Evolutionary conservation across 2,888 invertebrate genomes (phyloP), one percentile per base, ranked within the genome.

Genomic region (Ochropacha duplaris): DNA sequence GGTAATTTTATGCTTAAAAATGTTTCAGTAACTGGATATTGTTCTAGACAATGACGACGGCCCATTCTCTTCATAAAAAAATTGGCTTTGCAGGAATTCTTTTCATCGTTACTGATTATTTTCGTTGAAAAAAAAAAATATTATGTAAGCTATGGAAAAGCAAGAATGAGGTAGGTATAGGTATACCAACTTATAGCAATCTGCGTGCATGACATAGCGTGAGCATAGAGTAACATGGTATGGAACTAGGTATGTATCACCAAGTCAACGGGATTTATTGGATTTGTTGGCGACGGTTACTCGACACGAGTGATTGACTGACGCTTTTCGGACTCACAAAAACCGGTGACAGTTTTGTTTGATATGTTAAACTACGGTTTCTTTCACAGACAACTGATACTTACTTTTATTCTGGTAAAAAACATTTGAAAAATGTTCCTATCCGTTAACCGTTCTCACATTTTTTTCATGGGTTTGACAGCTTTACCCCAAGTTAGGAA

Each of bases 251-350:
- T 26, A 26, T 5, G 12, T 52, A 52, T 34, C 31, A 22, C 31
- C 34, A 52, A 52, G 50, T 58, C 54, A 61, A 60, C 61, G 55
- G 59, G 68, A 74, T 76, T 73, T 76, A 76, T 76, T 70, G 71
- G 62, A 68, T 73, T 66, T 64, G 62, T 61, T 67, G 44, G 44
- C 44, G 44, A 44, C 39, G 16, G 16, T 55, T 60, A 60, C 61
- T 51, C 61, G 63, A 49, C 59, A 55, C 31, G 57, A 61, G 66
- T 66, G 67, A 67, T 66, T 66, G 69, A 61, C 61, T 66, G 69
- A 61, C 61, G 59, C 54, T 61, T 22, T 64, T 60, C 57, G 56
- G 57, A 61, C 58, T 55, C 50, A 54, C 54, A 55, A 49, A 54
- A 31, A 55, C 55, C 55, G 55, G 19, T 55, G 31, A 19, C 54